These are phyloP conservation scores for Aphelenchoides fujianensis DNA, from an alignment of 1,140 invertebrate species.

Conservation along the genomic window DNA sequence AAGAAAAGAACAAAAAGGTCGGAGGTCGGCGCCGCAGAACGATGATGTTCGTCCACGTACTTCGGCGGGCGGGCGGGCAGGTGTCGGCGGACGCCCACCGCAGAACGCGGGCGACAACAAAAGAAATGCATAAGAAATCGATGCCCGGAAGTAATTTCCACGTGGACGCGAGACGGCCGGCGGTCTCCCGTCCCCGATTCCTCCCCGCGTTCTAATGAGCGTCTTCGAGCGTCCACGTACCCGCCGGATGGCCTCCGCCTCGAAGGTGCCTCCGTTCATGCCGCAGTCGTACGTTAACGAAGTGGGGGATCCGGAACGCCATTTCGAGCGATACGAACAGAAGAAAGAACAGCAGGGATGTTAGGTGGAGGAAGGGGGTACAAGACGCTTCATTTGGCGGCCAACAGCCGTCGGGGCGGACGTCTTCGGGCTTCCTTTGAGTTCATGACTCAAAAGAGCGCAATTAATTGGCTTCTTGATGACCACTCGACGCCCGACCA, in stretches of 20 bases:
- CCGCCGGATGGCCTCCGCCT: neutral
- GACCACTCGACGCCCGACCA: too few relatives aligned
- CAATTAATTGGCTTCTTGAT: too few relatives aligned
- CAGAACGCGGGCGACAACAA: neutral
- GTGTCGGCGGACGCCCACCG: neutral
- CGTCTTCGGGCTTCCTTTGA: too few relatives aligned
- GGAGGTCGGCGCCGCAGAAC: neutral
- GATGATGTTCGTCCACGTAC: slow-evolving; percentile 5
- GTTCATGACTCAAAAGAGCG: too few relatives aligned
- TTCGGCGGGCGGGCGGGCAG: too few relatives aligned
- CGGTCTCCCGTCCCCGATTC: neutral
- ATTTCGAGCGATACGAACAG: too few relatives aligned
- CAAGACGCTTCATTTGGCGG: too few relatives aligned
- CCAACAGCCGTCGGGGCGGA: too few relatives aligned
- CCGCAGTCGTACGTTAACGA: neutral
- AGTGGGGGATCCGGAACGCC: neutral
- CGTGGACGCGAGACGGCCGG: neutral
- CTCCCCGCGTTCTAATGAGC: too few relatives aligned
- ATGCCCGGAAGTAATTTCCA: neutral
- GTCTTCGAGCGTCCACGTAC: too few relatives aligned
- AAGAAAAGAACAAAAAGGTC: neutral
- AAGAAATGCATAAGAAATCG: slow-evolving; percentile 3
- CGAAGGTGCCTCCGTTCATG: neutral
- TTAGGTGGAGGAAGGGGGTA: too few relatives aligned
- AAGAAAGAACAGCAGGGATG: too few relatives aligned